Evolutionary conservation across 2,888 invertebrate species (phyloP).

Genomic region (Pachycephus smyrnensis): DNA sequence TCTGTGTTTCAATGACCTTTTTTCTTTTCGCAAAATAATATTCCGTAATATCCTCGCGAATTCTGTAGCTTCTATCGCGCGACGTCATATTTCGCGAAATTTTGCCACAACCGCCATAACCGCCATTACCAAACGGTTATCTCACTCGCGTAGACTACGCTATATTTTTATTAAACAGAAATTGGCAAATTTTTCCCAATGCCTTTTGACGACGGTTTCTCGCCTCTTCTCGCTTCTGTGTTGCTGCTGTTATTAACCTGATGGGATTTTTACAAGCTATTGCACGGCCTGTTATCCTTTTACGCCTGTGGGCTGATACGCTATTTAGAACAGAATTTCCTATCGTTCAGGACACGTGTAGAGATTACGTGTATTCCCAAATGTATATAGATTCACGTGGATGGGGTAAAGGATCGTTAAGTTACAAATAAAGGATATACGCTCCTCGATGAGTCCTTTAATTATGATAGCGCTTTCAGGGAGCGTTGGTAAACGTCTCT

Average conservation of each 20-base stretch:
- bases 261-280: not conserved
- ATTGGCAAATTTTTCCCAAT: not conserved
- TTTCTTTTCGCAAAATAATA: constrained; percentile 13
- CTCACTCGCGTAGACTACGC: not conserved
- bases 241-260: not conserved
- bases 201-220: not conserved
- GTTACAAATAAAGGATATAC: not conserved
- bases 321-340: not conserved
- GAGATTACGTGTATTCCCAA: not conserved
- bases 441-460: not conserved
- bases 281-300: not conserved
- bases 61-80: not conserved
- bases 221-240: not conserved
- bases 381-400: not conserved
- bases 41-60: not conserved
- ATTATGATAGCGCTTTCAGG: not conserved
- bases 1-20: constrained; percentile 9
- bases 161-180: not conserved
- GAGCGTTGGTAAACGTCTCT: not conserved
- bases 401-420: not conserved
- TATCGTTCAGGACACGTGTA: not conserved
- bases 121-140: not conserved
- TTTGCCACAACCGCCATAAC: not conserved
- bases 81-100: not conserved
- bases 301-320: not conserved